phyloP scores from a whole-genome alignment of 1,140 invertebrate species.

The Eumeta japonica region DNA sequence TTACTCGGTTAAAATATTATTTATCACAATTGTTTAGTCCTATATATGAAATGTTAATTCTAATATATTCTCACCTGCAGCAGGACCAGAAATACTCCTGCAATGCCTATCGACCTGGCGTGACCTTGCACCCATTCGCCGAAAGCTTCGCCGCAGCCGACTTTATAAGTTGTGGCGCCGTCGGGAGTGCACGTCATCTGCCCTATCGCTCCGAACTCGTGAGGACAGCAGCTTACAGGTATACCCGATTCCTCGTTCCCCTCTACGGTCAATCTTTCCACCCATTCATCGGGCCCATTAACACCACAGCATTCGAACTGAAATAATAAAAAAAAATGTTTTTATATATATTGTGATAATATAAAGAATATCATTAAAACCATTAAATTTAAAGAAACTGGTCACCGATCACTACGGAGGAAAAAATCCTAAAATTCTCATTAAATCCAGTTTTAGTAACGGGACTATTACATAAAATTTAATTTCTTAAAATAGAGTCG shows the following conservation, averaged over 20 bases:
- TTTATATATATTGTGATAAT: slow-evolving; percentile 3
- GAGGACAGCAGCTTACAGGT: slow-evolving; percentile 65
- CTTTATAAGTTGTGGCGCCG: slow-evolving; percentile 13
- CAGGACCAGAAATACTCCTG: slow-evolving; percentile 73
- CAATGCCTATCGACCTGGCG: slow-evolving; percentile 69
- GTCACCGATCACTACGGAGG: no score
- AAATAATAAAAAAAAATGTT: slow-evolving; percentile 16
- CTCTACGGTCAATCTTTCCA: slow-evolving; percentile 15
- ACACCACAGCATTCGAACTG: slow-evolving; percentile 78
- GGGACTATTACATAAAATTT: no score
- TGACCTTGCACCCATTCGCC: slow-evolving; percentile 64
- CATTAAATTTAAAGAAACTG: no score
- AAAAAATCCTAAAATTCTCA: no score
- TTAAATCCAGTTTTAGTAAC: no score
- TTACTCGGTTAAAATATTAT: no score
- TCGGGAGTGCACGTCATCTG: slow-evolving; percentile 42
- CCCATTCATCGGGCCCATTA: slow-evolving; percentile 62
- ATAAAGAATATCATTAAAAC: slow-evolving; percentile 1
- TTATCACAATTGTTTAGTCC: no score
- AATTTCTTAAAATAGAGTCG: no score
- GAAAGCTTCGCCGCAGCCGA: slow-evolving; percentile 65
- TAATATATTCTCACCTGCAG: slow-evolving; percentile 75
- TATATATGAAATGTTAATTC: no score
- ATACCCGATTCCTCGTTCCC: slow-evolving; percentile 25
- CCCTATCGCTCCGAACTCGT: slow-evolving; percentile 41